phyloP scores from a whole-genome alignment of 2,113 vertebrate genomes.

The Microcebus jonahi region DNA sequence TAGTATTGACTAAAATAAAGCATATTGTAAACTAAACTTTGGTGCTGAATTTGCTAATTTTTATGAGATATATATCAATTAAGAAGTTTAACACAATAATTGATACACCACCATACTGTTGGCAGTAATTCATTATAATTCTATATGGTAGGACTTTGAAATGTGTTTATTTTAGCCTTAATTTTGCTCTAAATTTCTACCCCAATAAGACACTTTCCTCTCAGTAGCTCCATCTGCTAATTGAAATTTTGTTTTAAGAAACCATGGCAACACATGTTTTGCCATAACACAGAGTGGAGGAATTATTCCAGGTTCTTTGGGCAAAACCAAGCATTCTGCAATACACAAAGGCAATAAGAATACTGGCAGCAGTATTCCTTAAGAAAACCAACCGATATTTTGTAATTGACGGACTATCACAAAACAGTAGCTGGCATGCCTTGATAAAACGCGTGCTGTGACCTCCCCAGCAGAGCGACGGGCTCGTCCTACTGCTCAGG shows the following conservation, averaged over 20 bases:
- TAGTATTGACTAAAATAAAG: slow-evolving; percentile 65
- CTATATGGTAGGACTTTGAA: slow-evolving; percentile 71
- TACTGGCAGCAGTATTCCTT: slow-evolving; percentile 20
- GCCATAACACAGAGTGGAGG: slow-evolving; percentile 67
- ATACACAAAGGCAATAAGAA: slow-evolving; percentile 67
- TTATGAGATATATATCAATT: slow-evolving; percentile 71
- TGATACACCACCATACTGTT: slow-evolving; percentile 74
- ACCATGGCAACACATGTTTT: slow-evolving; percentile 83
- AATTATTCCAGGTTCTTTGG: slow-evolving; percentile 76
- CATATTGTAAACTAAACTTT: slow-evolving; percentile 49
- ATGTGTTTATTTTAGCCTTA: slow-evolving; percentile 82
- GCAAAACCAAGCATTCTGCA: slow-evolving; percentile 71
- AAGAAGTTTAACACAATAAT: slow-evolving; percentile 74
- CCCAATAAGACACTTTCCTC: slow-evolving; percentile 64
- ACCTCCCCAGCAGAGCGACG: neutral
- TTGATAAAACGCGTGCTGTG: neutral
- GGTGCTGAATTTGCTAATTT: slow-evolving; percentile 69
- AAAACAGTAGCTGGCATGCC: neutral
- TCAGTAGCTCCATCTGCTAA: slow-evolving; percentile 81
- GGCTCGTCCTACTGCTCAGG: neutral
- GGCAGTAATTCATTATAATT: slow-evolving; percentile 74
- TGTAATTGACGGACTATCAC: neutral
- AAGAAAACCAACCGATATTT: slow-evolving; percentile 7
- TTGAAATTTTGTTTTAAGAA: slow-evolving; percentile 80
- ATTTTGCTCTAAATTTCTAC: slow-evolving; percentile 79